Base-by-base conservation (phyloP, 2,797 vertebrate species). In the Percopsis omiscomaycus region DNA sequence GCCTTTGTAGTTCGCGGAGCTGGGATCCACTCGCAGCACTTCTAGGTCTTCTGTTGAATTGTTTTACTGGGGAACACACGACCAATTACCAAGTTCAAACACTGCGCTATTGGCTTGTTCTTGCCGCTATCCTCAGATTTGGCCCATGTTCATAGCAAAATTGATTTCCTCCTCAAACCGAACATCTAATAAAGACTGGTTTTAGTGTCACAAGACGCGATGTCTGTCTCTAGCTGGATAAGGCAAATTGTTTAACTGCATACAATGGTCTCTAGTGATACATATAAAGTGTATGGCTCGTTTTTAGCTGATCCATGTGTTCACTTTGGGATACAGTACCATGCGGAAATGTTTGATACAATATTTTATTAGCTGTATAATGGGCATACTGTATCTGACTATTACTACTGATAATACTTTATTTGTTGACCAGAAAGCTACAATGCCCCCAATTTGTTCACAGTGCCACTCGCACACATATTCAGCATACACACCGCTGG, bases 11-110 rank as follows among this genome's bases (percentile, higher is more conserved):
- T 82, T 73, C 68, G 83, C 77, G 82, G 84, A 84, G 83, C 86
- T 76, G 79, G 86, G 88, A 88, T 87, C 86, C 82, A 84, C 84
- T 90, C 85, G 86, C 88, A 84, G 59, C 80, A 78, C 86, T 86
- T 74, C 66, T 80, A 81, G 85, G 71, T 75, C 72, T 83, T 90
- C 84, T 87, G 86, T 88, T 88, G 80, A 80, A 63, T 46, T 80
- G 87, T 87, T 86, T 47, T 56, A 66, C 58, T 84, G 79, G 83
- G 58, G 74, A 86, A 79, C 81, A 86, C 69, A 86, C 84, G 89
- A 88, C 70, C 86, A 88, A 85, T 92, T 91, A 92, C 85, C 79
- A 16, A 78, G 81, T 88, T 91, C 87, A 91, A 90, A 90, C 83
- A 53, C 69, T 14, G 80, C 74, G 82, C 78, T 85, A 89, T 89